These are phyloP conservation scores for Acanthisitta chloris DNA, from an alignment of 2,113 vertebrate genomes.

Conservation along the genomic window DNA sequence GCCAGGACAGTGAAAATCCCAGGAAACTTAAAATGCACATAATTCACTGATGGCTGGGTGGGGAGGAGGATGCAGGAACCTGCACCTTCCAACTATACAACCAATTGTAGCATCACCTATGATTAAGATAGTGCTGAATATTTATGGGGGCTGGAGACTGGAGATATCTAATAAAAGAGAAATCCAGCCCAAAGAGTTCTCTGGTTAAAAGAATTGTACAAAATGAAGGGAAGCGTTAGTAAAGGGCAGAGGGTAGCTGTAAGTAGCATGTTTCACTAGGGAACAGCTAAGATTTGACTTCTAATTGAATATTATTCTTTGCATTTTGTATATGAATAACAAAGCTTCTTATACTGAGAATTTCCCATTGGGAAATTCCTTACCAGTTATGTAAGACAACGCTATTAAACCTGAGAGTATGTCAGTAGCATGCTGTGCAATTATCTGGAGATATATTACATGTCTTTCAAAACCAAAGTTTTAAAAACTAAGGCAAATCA, in stretches of 20 bases:
- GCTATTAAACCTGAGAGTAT: neutral
- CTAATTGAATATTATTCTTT: neutral
- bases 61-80: neutral
- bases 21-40: neutral
- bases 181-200: neutral
- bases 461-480: neutral
- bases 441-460: neutral
- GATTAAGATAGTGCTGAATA: neutral
- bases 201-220: neutral
- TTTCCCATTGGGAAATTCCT: neutral
- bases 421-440: neutral
- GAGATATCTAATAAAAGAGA: neutral
- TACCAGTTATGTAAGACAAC: neutral
- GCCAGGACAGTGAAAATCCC: neutral
- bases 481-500: neutral
- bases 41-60: neutral
- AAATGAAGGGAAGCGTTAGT: neutral
- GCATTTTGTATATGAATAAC: neutral
- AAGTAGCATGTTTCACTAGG: neutral
- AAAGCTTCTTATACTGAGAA: neutral
- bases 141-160: neutral
- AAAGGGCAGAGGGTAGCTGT: neutral
- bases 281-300: neutral
- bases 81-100: too few species aligned
- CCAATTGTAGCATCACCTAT: neutral